Evolutionary conservation across 2,113 vertebrate species (phyloP).

Genomic region (Nibea coibor): DNA sequence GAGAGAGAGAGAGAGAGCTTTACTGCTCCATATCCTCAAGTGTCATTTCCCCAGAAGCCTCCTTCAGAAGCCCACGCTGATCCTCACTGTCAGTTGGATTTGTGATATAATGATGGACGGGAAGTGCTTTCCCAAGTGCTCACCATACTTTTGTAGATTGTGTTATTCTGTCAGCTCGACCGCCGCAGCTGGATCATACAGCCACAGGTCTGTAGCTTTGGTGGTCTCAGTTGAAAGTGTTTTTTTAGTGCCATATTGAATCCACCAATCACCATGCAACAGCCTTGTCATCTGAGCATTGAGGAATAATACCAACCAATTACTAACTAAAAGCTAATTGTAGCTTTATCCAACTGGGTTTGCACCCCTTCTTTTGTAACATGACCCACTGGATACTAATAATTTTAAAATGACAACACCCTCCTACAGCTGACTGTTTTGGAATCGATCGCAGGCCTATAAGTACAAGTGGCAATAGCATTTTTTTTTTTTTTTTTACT

Average conservation of each 20-base stretch:
- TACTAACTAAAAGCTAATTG: slow-evolving; percentile 8
- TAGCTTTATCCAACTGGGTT: slow-evolving; percentile 1
- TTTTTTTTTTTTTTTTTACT: neutral
- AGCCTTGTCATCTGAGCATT: slow-evolving; percentile 1
- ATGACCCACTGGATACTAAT: neutral
- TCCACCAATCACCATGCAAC: neutral
- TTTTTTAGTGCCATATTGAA: slow-evolving; percentile 1
- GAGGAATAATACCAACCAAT: slow-evolving; percentile 6
- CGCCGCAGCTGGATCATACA: neutral
- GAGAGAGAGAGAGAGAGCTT: slow-evolving; percentile 29
- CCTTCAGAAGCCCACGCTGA: slow-evolving; percentile 68
- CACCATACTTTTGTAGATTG: slow-evolving; percentile 40
- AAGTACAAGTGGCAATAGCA: neutral
- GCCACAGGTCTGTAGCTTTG: neutral
- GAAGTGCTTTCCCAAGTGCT: slow-evolving; percentile 54
- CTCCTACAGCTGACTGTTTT: neutral
- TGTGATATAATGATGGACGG: slow-evolving; percentile 57
- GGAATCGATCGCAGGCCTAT: neutral
- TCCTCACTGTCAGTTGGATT: slow-evolving; percentile 61
- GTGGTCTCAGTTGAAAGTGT: neutral
- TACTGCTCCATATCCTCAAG: slow-evolving; percentile 64
- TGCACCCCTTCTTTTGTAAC: neutral
- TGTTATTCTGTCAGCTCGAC: slow-evolving; percentile 32
- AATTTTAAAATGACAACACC: slow-evolving; percentile 2
- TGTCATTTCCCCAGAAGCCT: slow-evolving; percentile 68